These are phyloP conservation scores for Hydrochoerus hydrochaeris DNA, from an alignment of 2,113 vertebrate species.

Conservation along the genomic window DNA sequence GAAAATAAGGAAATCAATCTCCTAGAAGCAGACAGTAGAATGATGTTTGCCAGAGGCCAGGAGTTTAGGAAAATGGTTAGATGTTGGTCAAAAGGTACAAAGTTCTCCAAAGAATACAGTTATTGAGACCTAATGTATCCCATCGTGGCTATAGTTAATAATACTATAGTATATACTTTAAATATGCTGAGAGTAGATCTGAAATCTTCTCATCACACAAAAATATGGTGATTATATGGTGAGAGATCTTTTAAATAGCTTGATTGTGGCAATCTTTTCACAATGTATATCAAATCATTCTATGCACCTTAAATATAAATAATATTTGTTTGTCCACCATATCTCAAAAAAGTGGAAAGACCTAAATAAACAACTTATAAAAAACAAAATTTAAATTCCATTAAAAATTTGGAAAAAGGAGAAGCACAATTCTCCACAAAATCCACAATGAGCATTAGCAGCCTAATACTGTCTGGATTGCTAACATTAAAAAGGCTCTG, in stretches of 20 bases:
- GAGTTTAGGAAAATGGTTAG: neutral
- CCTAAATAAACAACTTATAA: neutral
- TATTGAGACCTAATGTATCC: neutral
- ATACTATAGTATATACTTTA: neutral
- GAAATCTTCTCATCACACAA: neutral
- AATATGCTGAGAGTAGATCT: neutral
- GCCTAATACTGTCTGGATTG: neutral
- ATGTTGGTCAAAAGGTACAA: neutral
- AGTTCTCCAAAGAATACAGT: neutral
- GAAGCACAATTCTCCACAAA: neutral
- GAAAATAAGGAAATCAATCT: neutral
- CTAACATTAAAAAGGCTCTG: constrained; percentile 16
- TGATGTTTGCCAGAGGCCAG: neutral
- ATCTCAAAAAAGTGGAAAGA: neutral
- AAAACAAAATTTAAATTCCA: neutral
- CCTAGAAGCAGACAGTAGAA: neutral
- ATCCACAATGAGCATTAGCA: neutral
- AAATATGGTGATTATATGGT: neutral
- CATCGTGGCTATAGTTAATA: neutral
- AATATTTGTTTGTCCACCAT: neutral
- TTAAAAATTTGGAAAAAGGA: constrained; percentile 1
- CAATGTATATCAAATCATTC: neutral
- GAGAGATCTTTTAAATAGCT: neutral
- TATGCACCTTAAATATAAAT: neutral
- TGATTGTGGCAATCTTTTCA: neutral